Evolutionary conservation across 2,888 invertebrate species (phyloP).

Genomic region (Cephus spinipes): DNA sequence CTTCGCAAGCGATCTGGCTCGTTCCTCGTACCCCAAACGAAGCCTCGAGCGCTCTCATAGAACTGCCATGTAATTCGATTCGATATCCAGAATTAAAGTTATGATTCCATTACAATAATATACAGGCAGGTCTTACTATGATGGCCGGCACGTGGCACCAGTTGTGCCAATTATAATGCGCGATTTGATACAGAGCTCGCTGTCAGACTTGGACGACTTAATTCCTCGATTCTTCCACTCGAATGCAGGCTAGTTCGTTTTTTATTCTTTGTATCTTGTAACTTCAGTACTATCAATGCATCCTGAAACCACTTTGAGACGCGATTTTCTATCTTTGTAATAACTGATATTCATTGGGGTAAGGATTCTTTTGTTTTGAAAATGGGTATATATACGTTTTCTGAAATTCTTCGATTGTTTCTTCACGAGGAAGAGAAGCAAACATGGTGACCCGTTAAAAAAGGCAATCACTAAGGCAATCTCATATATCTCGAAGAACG

Average conservation of each 20-base stretch:
- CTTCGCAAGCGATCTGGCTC: background rate
- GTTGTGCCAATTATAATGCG: constrained; percentile 58
- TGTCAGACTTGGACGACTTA: constrained; percentile 48
- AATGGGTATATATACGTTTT: background rate
- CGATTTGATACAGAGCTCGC: constrained; percentile 56
- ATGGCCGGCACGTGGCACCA: constrained; percentile 35
- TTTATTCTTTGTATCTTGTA: background rate
- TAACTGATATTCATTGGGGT: background rate
- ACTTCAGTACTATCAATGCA: background rate
- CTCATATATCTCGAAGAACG: background rate
- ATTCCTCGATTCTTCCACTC: constrained; percentile 29
- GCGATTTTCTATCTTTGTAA: background rate
- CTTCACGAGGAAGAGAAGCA: background rate
- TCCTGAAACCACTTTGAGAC: background rate
- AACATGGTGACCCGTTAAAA: background rate
- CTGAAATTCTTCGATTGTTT: background rate
- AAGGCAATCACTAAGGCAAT: background rate
- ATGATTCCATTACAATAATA: constrained; percentile 64
- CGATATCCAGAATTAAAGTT: constrained; percentile 61
- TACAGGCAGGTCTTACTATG: constrained; percentile 65
- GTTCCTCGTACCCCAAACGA: background rate
- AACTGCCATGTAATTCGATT: constrained; percentile 63
- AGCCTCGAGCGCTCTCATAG: constrained; percentile 12
- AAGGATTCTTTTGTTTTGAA: background rate
- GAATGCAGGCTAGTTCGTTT: background rate